Conservation (phyloP, 1,140 invertebrate species). For the Brachionus plicatilis region DNA sequence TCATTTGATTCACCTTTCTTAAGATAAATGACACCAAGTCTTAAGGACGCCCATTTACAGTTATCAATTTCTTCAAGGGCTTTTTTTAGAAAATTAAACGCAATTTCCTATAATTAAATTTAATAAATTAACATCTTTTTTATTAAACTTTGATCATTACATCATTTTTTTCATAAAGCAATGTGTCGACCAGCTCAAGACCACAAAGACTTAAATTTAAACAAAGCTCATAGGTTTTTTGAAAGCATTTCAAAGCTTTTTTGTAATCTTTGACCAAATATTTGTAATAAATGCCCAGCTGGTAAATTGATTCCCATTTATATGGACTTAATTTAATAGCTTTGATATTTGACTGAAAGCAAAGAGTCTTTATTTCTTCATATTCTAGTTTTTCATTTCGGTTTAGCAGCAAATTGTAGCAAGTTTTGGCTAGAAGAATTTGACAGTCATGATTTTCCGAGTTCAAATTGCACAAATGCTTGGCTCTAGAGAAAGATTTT, state of each 20-base stretch:
- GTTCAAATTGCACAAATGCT: neutral
- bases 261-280: conserved; percentile 32
- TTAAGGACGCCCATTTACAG: conserved; percentile 35
- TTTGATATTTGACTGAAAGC: conserved; percentile 21
- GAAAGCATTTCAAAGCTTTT: conserved; percentile 38
- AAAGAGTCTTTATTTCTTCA: conserved; percentile 26
- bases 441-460: conserved; percentile 17
- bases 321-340: conserved; percentile 33
- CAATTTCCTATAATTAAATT: conserved; percentile 5
- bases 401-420: conserved; percentile 9
- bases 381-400: conserved; percentile 17
- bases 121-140: neutral
- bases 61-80: conserved; percentile 27
- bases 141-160: neutral
- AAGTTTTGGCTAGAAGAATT: neutral
- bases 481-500: neutral
- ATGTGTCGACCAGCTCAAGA: conserved; percentile 15
- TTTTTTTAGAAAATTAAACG: conserved; percentile 28
- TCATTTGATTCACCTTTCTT: conserved; percentile 36
- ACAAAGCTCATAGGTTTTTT: conserved; percentile 37
- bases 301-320: conserved; percentile 32
- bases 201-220: conserved; percentile 17
- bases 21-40: conserved; percentile 37
- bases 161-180: conserved; percentile 37
- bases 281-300: conserved; percentile 33